These are phyloP conservation scores for Echinometra lucunter DNA, from an alignment of 53 echinoderm and acorn worm species.

Conservation along the genomic window DNA sequence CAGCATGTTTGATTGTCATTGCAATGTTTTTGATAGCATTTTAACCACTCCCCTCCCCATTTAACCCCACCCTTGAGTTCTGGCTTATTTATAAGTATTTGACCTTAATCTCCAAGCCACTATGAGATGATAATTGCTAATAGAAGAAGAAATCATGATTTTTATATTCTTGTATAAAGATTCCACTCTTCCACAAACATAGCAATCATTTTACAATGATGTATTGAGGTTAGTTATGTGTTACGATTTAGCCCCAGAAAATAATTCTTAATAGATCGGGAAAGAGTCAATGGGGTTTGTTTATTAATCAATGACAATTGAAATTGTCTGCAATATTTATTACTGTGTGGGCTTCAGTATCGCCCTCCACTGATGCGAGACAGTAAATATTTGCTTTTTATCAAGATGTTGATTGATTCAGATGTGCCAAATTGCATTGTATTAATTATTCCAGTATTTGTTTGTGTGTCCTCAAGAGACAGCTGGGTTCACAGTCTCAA, in stretches of 20 bases:
- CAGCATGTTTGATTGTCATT: slow-evolving; percentile 63
- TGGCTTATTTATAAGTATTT: not conserved
- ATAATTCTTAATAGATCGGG: no score
- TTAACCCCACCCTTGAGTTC: not conserved
- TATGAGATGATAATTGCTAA: not conserved
- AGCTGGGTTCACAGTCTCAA: not conserved
- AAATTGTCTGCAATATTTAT: no score
- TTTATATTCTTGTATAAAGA: not conserved
- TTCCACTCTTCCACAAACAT: no score
- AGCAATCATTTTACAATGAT: no score
- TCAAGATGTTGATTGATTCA: not conserved
- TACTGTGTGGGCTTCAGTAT: no score
- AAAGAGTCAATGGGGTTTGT: no score
- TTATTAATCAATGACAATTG: no score
- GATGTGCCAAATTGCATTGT: not conserved
- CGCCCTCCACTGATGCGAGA: no score
- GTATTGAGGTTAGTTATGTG: no score
- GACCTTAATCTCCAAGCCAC: not conserved
- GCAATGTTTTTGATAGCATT: slow-evolving; percentile 56
- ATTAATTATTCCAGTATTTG: not conserved
- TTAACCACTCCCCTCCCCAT: not conserved
- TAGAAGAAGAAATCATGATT: not conserved
- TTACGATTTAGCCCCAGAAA: no score
- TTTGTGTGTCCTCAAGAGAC: not conserved
- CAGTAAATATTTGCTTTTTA: no score